phyloP scores from a whole-genome alignment of 2,888 invertebrate genomes.

The Mythimna pallens region DNA sequence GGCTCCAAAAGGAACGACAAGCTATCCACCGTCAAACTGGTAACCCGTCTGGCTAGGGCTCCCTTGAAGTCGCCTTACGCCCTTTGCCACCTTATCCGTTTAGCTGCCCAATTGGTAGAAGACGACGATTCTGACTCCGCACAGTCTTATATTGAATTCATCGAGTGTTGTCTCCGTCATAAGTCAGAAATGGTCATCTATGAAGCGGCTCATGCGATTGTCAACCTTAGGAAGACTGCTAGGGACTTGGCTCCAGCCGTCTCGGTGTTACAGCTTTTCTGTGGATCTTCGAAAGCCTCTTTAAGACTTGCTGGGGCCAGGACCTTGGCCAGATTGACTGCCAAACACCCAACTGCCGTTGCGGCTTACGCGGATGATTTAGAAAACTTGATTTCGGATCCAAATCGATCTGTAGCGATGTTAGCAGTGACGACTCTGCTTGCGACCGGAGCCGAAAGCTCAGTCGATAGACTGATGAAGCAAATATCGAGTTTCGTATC shows the following conservation, averaged over 20 bases:
- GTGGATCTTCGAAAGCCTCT: slow-evolving; percentile 98
- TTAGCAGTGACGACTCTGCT: slow-evolving; percentile 99
- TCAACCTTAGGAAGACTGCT: slow-evolving; percentile 96
- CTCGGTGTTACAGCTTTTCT: slow-evolving; percentile 98
- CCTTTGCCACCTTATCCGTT: slow-evolving; percentile 97
- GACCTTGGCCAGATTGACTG: slow-evolving; percentile 98
- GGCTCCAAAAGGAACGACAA: slow-evolving; percentile 98
- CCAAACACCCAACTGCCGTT: slow-evolving; percentile 98
- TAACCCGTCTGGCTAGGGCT: slow-evolving; percentile 96
- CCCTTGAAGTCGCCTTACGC: slow-evolving; percentile 98
- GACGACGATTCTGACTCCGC: slow-evolving; percentile 94
- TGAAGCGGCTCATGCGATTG: slow-evolving; percentile 99
- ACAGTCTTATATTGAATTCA: slow-evolving; percentile 96
- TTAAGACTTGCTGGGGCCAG: slow-evolving; percentile 99
- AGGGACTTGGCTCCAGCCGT: slow-evolving; percentile 98
- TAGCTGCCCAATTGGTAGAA: slow-evolving; percentile 98
- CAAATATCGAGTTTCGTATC: slow-evolving; percentile 99
- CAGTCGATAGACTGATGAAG: slow-evolving; percentile 99
- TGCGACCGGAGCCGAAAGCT: slow-evolving; percentile 99
- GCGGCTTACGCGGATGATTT: slow-evolving; percentile 99
- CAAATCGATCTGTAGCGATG: slow-evolving; percentile 99
- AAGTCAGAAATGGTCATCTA: slow-evolving; percentile 99
- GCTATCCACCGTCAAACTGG: slow-evolving; percentile 98
- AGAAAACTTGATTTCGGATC: slow-evolving; percentile 99
- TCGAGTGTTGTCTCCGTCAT: slow-evolving; percentile 98